Evolutionary conservation across 2,888 invertebrate genomes (phyloP).

Genomic region (Xestoiulus laeticollis): DNA sequence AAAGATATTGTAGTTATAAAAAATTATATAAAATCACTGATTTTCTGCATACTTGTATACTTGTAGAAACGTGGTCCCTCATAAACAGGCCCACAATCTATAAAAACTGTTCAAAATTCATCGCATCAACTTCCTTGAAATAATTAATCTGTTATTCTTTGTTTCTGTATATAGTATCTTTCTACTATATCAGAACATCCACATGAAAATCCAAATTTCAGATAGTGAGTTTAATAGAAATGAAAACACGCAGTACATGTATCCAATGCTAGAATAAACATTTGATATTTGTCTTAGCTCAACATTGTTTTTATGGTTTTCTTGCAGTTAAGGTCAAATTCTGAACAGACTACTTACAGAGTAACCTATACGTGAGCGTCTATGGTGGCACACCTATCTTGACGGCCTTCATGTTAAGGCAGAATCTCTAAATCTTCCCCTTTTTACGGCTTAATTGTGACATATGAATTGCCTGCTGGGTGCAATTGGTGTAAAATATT

Average conservation of each 20-base stretch:
- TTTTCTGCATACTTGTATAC: too few species aligned
- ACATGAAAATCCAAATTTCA: background rate
- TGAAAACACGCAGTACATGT: background rate
- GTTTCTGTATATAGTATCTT: background rate
- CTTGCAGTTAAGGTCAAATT: background rate
- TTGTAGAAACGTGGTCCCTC: too few species aligned
- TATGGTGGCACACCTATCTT: background rate
- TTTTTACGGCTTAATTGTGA: slow-evolving; percentile 43
- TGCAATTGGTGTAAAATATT: slow-evolving; percentile 39
- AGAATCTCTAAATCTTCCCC: slow-evolving; percentile 20
- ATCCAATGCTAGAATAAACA: background rate
- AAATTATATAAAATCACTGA: too few species aligned
- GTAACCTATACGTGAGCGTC: background rate
- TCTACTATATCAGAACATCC: background rate
- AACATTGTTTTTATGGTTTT: background rate
- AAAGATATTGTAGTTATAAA: too few species aligned
- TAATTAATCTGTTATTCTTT: background rate
- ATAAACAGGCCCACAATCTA: too few species aligned
- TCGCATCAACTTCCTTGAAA: background rate
- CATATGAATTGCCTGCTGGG: slow-evolving; percentile 39
- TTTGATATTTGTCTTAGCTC: background rate
- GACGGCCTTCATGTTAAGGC: background rate
- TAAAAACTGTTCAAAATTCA: too few species aligned
- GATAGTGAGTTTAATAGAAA: background rate
- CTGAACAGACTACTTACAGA: background rate